These are phyloP conservation scores for Acleris emargana DNA, from an alignment of 2,888 invertebrate genomes.

Conservation along the genomic window DNA sequence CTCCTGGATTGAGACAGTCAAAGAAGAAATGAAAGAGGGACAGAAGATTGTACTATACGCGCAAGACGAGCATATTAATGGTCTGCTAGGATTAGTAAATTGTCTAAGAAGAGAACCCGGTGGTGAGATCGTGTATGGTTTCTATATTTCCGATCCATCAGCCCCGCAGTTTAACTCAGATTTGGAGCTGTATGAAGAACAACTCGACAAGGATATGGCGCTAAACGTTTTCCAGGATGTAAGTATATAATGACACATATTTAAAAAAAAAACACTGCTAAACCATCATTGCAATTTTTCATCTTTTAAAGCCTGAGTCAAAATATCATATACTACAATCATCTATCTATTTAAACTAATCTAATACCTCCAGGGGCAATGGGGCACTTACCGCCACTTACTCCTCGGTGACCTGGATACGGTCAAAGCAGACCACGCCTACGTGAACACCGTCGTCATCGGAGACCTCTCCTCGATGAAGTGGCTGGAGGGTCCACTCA, in stretches of 20 bases:
- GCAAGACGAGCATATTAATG: slow-evolving; percentile 87
- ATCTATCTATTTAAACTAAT: neutral
- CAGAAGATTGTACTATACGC: slow-evolving; percentile 86
- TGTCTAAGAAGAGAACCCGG: slow-evolving; percentile 93
- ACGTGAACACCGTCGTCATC: slow-evolving; percentile 88
- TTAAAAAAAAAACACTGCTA: neutral
- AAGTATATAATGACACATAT: slow-evolving; percentile 46
- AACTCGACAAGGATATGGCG: slow-evolving; percentile 88
- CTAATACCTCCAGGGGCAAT: slow-evolving; percentile 71
- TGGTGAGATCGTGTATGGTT: slow-evolving; percentile 85
- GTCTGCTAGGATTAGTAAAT: slow-evolving; percentile 94
- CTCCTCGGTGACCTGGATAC: slow-evolving; percentile 81
- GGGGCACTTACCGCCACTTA: slow-evolving; percentile 94
- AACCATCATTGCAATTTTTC: too few relatives aligned
- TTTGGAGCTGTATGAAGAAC: slow-evolving; percentile 86
- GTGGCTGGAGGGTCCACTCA: slow-evolving; percentile 86
- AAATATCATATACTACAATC: too few relatives aligned
- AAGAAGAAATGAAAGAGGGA: slow-evolving; percentile 68
- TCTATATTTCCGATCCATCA: slow-evolving; percentile 85
- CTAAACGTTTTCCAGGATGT: slow-evolving; percentile 89
- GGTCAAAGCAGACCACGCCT: slow-evolving; percentile 86
- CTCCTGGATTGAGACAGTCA: slow-evolving; percentile 80
- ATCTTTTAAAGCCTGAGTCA: too few relatives aligned
- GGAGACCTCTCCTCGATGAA: slow-evolving; percentile 94
- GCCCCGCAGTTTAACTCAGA: slow-evolving; percentile 87